Conservation (phyloP, 2,797 vertebrate species). For the Lepilemur septentrionalis region DNA sequence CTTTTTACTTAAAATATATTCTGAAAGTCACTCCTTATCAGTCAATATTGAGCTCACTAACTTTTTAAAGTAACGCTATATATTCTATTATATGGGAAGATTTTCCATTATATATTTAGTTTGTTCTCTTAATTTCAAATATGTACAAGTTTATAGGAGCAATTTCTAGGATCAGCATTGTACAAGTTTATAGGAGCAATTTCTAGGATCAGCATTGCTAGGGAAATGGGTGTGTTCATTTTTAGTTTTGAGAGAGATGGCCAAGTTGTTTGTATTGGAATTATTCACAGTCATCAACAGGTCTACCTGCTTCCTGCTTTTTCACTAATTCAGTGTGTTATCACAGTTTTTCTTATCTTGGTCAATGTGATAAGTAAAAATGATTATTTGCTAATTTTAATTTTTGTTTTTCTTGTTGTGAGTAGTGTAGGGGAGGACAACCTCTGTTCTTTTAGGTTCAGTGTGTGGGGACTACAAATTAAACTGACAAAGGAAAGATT, state of each 20-base stretch:
- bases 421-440: neutral
- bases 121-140: neutral
- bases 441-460: neutral
- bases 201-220: neutral
- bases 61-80: neutral
- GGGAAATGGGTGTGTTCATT: neutral
- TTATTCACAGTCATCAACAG: neutral
- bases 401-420: neutral
- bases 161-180: neutral
- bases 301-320: neutral
- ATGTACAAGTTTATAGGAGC: neutral
- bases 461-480: neutral
- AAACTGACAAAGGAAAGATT: neutral
- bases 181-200: neutral
- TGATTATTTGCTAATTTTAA: neutral
- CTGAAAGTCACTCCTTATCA: neutral
- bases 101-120: neutral
- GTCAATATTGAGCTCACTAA: neutral
- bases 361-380: slow-evolving; percentile 11
- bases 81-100: neutral
- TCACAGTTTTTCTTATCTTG: neutral
- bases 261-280: neutral
- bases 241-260: neutral
- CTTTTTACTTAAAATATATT: neutral
- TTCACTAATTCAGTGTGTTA: neutral